phyloP scores from a whole-genome alignment of 1,140 invertebrate species.

The Drosophila auraria region DNA sequence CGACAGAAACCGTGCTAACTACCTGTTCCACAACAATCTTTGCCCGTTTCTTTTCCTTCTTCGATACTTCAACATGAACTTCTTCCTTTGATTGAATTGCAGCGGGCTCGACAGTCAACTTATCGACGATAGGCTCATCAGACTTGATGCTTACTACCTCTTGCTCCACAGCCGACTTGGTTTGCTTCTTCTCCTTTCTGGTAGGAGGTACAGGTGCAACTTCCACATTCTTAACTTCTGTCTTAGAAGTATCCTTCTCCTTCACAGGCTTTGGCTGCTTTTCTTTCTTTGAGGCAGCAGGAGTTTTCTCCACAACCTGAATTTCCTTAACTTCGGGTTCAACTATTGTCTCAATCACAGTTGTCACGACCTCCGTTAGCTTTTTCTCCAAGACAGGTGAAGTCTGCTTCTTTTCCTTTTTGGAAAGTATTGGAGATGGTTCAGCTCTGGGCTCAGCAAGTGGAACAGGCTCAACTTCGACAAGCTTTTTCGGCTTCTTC shows the following conservation, averaged over 20 bases:
- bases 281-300: slow-evolving; percentile 38
- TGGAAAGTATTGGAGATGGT: slow-evolving; percentile 16
- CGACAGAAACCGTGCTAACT: not conserved
- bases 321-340: slow-evolving; percentile 26
- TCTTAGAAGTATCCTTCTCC: slow-evolving; percentile 9
- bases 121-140: slow-evolving; percentile 1
- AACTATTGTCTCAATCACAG: slow-evolving; percentile 12
- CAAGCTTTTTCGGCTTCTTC: slow-evolving; percentile 50
- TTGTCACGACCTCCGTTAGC: slow-evolving; percentile 23
- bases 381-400: slow-evolving; percentile 34
- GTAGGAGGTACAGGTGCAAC: slow-evolving; percentile 24
- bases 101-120: not conserved
- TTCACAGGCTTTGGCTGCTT: slow-evolving; percentile 39
- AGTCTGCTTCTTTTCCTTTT: slow-evolving; percentile 43
- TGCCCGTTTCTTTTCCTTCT: slow-evolving; percentile 20
- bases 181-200: slow-evolving; percentile 42
- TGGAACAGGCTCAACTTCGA: slow-evolving; percentile 19
- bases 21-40: not conserved
- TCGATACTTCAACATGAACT: not conserved
- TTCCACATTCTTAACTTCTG: slow-evolving; percentile 13
- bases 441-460: slow-evolving; percentile 20
- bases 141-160: not conserved
- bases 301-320: slow-evolving; percentile 7
- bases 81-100: not conserved
- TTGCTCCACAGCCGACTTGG: slow-evolving; percentile 9